Percentiles rank a stretch among this genome's conserved stretches.
Evolutionary conservation across 2,888 invertebrate genomes (phyloP).

Genomic region (Idaea biselata): DNA sequence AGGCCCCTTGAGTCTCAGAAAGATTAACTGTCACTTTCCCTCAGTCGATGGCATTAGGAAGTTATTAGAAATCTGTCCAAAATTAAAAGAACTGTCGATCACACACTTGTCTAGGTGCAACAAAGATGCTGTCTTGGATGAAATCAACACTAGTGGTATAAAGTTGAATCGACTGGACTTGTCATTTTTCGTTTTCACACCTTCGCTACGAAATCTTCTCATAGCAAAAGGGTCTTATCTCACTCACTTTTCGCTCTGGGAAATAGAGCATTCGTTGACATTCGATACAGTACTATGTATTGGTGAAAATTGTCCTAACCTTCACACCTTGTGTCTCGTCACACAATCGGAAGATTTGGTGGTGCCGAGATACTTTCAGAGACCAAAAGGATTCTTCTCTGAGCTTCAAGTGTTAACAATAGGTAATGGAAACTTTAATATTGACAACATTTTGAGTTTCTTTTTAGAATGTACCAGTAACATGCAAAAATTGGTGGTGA

Average conservation of each 20-base stretch:
- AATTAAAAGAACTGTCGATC: slow-evolving; percentile 63
- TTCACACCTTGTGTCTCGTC: slow-evolving; percentile 63
- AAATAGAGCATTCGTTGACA: slow-evolving; percentile 65
- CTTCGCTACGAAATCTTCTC: slow-evolving; percentile 62
- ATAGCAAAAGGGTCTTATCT: slow-evolving; percentile 63
- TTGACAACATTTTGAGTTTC: slow-evolving; percentile 60
- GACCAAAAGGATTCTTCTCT: slow-evolving; percentile 56
- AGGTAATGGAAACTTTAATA: slow-evolving; percentile 67
- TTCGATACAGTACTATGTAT: slow-evolving; percentile 62
- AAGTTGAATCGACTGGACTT: slow-evolving; percentile 61
- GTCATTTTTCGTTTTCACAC: slow-evolving; percentile 70
- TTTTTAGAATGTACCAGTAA: slow-evolving; percentile 63
- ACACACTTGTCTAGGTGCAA: slow-evolving; percentile 69
- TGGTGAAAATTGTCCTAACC: slow-evolving; percentile 66
- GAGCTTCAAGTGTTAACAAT: slow-evolving; percentile 61
- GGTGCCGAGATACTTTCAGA: slow-evolving; percentile 56
- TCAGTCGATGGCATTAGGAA: slow-evolving; percentile 68
- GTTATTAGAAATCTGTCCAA: slow-evolving; percentile 68
- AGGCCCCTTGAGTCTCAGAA: slow-evolving; percentile 65
- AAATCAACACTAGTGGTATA: slow-evolving; percentile 61
- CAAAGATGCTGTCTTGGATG: slow-evolving; percentile 68
- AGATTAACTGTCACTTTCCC: slow-evolving; percentile 72
- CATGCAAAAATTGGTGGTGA: slow-evolving; percentile 61
- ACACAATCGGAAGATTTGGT: slow-evolving; percentile 65
- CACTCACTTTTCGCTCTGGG: slow-evolving; percentile 72